Base-by-base conservation (phyloP, 2,888 invertebrate genomes). In the Orchesellides sinensis region DNA sequence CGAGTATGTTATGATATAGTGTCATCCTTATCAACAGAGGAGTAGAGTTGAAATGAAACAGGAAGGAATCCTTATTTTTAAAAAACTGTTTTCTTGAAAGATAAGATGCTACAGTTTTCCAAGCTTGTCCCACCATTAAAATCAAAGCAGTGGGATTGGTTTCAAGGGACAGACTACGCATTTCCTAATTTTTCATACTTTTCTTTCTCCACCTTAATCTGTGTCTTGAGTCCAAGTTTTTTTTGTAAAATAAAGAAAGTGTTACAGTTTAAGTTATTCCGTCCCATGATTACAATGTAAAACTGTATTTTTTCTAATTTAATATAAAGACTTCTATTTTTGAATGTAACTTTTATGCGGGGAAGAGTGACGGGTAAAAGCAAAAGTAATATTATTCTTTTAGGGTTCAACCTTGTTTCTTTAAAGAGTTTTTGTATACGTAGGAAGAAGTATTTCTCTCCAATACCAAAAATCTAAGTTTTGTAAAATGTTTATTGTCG, bases 61-160 rank as follows among this genome's bases (percentile, higher is more conserved):
- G n/a, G n/a, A n/a, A n/a, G n/a, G n/a, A n/a, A n/a, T n/a, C n/a
- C n/a, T n/a, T n/a, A n/a, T n/a, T n/a, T n/a, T n/a, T n/a, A 40
- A 40, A 40, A 40, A 23, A 19, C 59, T 59, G 59, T 59, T 54
- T 59, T 32, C 10, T 6, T 12, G 59, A n/a, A 59, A 59, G 27
- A n/a, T 32, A 59, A 29, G 27, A 29, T 59, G 59, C 29, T 14
- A 32, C 59, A 59, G 29, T 59, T 59, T 29, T 29, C 32, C 17
- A 29, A 27, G 59, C 32, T 2, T n/a, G 59, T 29, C 59, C 32
- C 32, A 12, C 23, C 59, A 59, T 32, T 59, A 17, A 59, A 59
- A 59, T 59, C 59, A 59, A 59, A 59, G 29, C 23, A 32, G 27
- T 32, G 29, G 32, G 59, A 59, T 59, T 59, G 59, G 59, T 59